A percentile compares a stretch with the other conserved stretches of the same genome.
These are phyloP conservation scores for Potamilus streckersoni DNA, from an alignment of 1,140 invertebrate species.

Conservation along the genomic window DNA sequence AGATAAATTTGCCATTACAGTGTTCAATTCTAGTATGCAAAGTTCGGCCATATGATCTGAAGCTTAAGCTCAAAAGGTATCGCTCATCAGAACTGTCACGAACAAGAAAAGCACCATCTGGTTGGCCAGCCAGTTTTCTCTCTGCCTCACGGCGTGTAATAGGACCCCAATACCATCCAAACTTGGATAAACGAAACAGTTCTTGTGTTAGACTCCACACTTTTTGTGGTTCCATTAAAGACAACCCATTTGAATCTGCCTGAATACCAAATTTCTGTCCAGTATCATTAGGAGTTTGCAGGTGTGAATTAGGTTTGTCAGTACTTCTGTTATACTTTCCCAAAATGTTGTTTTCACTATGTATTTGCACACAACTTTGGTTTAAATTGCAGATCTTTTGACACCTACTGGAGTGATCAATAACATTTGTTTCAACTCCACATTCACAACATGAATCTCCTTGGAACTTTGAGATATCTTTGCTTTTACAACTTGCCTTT, in stretches of 20 bases:
- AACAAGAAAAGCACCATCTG: constrained; percentile 83
- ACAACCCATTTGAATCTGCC: constrained; percentile 21
- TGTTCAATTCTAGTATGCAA: constrained; percentile 80
- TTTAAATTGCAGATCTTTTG: constrained; percentile 31
- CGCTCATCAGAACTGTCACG: constrained; percentile 80
- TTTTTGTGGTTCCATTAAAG: constrained; percentile 39
- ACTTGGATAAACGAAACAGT: constrained; percentile 73
- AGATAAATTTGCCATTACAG: constrained; percentile 76
- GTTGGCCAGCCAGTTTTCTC: constrained; percentile 76
- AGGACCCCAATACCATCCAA: constrained; percentile 79
- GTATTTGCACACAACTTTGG: constrained; percentile 15
- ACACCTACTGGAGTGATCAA: constrained; percentile 22
- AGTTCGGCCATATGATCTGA: constrained; percentile 80
- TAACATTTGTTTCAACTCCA: constrained; percentile 6
- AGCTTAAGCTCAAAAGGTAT: constrained; percentile 79
- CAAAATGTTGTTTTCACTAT: constrained; percentile 21
- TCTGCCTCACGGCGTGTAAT: constrained; percentile 75
- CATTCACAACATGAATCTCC: not conserved
- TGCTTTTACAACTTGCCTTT: constrained; percentile 53
- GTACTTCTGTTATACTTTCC: constrained; percentile 24
- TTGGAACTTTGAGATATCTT: constrained; percentile 60
- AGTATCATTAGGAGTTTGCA: constrained; percentile 10
- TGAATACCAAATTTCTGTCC: constrained; percentile 9
- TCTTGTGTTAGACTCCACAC: constrained; percentile 71
- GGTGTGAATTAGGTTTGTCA: constrained; percentile 16